Evolutionary conservation across 2,888 invertebrate genomes (phyloP).

Genomic region (Pyrgus malvae): DNA sequence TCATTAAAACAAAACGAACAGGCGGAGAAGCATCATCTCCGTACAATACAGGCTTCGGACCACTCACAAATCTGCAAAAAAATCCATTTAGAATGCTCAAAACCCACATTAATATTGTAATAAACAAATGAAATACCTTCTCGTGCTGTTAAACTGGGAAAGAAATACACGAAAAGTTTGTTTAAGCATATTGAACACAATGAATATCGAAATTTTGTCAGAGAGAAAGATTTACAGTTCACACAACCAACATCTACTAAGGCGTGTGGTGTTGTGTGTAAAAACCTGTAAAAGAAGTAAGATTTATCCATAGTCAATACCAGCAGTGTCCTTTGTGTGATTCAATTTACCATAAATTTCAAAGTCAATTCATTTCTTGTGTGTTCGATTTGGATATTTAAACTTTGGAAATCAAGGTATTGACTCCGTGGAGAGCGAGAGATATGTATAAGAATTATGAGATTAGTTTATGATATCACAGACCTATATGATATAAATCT

Average conservation of each 20-base stretch:
- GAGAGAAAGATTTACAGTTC: no score
- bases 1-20: slow-evolving; percentile 76
- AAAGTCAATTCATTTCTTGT: slow-evolving; percentile 2
- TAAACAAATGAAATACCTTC: not conserved
- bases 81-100: not conserved
- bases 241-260: no score
- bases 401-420: no score
- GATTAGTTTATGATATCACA: no score
- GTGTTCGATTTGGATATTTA: no score
- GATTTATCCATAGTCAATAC: no score
- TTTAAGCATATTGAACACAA: slow-evolving; percentile 7
- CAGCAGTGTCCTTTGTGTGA: not conserved
- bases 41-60: slow-evolving; percentile 57
- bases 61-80: slow-evolving; percentile 16
- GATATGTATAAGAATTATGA: no score
- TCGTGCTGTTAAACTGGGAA: not conserved
- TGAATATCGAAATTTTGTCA: no score
- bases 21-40: slow-evolving; percentile 78
- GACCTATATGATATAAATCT: no score
- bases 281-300: no score
- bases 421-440: no score
- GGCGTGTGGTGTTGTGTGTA: no score
- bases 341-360: not conserved
- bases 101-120: not conserved
- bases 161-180: not conserved